A percentile compares a stretch with the other conserved stretches of the same genome.
Evolutionary conservation across 1,140 invertebrate species (phyloP).

Genomic region (Leptopilina boulardi): DNA sequence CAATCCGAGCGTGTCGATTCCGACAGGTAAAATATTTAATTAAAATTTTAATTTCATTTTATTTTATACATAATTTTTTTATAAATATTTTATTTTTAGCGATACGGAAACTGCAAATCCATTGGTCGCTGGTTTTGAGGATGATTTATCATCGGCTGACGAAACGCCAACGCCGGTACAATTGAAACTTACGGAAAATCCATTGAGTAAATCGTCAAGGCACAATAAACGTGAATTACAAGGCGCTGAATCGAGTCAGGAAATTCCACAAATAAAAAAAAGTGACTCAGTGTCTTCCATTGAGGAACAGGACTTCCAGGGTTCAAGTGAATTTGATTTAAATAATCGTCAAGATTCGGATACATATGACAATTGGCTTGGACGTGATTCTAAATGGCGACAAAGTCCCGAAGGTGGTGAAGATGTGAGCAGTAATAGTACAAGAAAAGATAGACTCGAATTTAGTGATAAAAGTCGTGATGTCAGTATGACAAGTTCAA

Average conservation of each 20-base stretch:
- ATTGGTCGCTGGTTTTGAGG: constrained; percentile 90
- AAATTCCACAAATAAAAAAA: constrained; percentile 58
- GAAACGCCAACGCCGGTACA: constrained; percentile 63
- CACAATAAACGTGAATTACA: constrained; percentile 66
- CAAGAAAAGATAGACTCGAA: constrained; percentile 74
- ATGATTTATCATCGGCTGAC: constrained; percentile 88
- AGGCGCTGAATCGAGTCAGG: constrained; percentile 56
- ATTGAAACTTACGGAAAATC: constrained; percentile 70
- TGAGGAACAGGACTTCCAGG: constrained; percentile 68
- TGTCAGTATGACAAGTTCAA: constrained; percentile 77
- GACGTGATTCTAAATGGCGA: constrained; percentile 77
- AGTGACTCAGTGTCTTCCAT: constrained; percentile 70
- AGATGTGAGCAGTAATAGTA: constrained; percentile 75
- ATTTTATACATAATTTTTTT: constrained; percentile 5
- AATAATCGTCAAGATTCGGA: constrained; percentile 76
- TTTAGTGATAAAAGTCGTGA: constrained; percentile 77
- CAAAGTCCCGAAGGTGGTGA: constrained; percentile 81
- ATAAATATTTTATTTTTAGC: constrained; percentile 76
- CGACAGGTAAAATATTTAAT: constrained; percentile 78
- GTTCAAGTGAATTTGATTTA: constrained; percentile 67
- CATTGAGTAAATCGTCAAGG: constrained; percentile 67
- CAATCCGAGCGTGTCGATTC: constrained; percentile 76
- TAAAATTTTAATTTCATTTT: constrained; percentile 32
- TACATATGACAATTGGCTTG: constrained; percentile 78
- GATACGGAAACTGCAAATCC: constrained; percentile 90